Evolutionary conservation across 2,888 invertebrate genomes (phyloP).

Genomic region (Ferrisia virgata): DNA sequence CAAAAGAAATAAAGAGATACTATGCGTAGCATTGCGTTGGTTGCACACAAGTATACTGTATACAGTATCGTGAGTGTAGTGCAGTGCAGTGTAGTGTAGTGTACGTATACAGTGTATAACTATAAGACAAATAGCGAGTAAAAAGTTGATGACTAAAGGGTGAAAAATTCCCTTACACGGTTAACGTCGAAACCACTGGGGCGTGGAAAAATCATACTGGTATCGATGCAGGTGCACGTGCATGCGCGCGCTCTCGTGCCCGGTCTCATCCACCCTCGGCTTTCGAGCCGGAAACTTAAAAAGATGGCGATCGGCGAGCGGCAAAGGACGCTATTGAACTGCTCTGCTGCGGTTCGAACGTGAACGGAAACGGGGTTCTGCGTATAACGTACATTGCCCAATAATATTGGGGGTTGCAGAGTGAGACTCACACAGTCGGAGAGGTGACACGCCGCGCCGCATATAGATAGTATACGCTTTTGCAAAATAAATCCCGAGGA

Average conservation of each 20-base stretch:
- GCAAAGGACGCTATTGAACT: constrained; percentile 34
- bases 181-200: constrained; percentile 44
- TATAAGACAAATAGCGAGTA: constrained; percentile 40
- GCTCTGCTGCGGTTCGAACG: constrained; percentile 38
- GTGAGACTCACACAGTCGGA: too few relatives aligned
- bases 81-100: too few relatives aligned
- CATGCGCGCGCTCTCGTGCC: constrained; percentile 42
- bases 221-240: constrained; percentile 46
- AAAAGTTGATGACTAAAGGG: constrained; percentile 45
- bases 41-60: too few relatives aligned
- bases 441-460: neutral
- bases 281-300: constrained; percentile 42
- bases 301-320: constrained; percentile 43
- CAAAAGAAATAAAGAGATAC: too few relatives aligned
- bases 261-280: constrained; percentile 34
- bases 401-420: constrained; percentile 18
- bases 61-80: too few relatives aligned
- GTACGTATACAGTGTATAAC: too few relatives aligned
- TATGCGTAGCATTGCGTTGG: too few relatives aligned
- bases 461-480: neutral
- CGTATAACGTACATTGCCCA: constrained; percentile 40
- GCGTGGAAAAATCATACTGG: constrained; percentile 46
- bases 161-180: constrained; percentile 44
- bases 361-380: constrained; percentile 39
- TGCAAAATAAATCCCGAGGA: constrained; percentile 30